Evolutionary conservation across 2,113 vertebrate species (phyloP).

Genomic region (Gadus chalcogrammus): DNA sequence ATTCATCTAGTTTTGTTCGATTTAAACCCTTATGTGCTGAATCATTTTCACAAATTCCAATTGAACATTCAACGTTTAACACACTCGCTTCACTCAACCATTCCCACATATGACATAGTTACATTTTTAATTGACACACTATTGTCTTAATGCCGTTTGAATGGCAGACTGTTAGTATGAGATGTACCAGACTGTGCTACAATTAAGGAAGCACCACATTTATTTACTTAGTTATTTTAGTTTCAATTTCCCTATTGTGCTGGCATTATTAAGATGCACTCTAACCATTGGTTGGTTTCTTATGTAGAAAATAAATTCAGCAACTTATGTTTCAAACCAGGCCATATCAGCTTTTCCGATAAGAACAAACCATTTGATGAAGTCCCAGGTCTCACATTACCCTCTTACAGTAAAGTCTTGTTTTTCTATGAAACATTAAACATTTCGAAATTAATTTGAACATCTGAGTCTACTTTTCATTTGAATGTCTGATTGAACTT

Average conservation of each 20-base stretch:
- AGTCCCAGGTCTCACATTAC: too few species aligned
- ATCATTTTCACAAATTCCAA: neutral
- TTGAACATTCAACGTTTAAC: neutral
- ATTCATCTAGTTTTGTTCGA: neutral
- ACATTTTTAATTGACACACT: slow-evolving; percentile 36
- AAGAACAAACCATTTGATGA: neutral
- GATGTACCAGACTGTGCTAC: slow-evolving; percentile 11
- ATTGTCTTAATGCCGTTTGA: slow-evolving; percentile 54
- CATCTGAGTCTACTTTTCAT: too few species aligned
- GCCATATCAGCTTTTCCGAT: neutral
- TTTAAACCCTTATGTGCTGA: neutral
- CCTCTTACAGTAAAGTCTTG: too few species aligned
- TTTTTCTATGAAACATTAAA: too few species aligned
- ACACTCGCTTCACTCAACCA: neutral
- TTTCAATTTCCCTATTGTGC: slow-evolving; percentile 36
- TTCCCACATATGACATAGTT: neutral
- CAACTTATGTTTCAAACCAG: too few species aligned
- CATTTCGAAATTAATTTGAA: too few species aligned
- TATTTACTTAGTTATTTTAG: slow-evolving; percentile 5
- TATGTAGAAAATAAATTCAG: slow-evolving; percentile 5
- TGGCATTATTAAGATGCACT: slow-evolving; percentile 20
- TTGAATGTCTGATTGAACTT: too few species aligned
- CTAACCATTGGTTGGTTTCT: slow-evolving; percentile 9
- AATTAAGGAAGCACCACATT: slow-evolving; percentile 13
- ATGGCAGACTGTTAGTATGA: slow-evolving; percentile 46